These are phyloP conservation scores for Ceramica pisi DNA, from an alignment of 2,888 invertebrate genomes.

Conservation along the genomic window DNA sequence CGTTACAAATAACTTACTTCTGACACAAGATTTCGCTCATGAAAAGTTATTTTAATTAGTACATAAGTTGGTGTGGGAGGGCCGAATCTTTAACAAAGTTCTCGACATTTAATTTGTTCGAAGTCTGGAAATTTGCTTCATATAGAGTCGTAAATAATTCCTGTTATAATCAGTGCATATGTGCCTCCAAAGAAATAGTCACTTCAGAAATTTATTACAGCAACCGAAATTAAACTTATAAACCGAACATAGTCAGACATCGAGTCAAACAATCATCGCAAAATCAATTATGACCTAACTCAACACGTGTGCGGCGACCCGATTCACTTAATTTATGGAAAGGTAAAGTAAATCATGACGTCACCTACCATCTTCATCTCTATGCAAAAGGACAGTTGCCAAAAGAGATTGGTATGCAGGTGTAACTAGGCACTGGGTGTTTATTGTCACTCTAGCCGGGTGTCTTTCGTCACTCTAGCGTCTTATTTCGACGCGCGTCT, in stretches of 20 bases:
- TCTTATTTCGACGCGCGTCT: too few species aligned
- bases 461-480: too few species aligned
- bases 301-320: conserved; percentile 2
- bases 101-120: conserved; percentile 14
- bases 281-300: conserved; percentile 20
- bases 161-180: too few species aligned
- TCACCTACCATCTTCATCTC: conserved; percentile 3
- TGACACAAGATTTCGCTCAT: conserved; percentile 27
- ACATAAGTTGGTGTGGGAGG: conserved; percentile 4
- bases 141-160: conserved; percentile 10
- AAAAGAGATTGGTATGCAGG: neutral
- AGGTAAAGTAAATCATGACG: neutral
- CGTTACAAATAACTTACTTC: neutral
- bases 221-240: neutral
- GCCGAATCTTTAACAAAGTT: conserved; percentile 23
- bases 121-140: conserved; percentile 9
- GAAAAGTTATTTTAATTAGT: conserved; percentile 32
- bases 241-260: neutral
- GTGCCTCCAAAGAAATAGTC: too few species aligned
- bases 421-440: too few species aligned
- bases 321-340: conserved; percentile 3
- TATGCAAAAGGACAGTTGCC: neutral
- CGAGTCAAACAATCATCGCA: neutral
- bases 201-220: too few species aligned
- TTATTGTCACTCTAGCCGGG: too few species aligned